Percentiles rank a stretch among this genome's conserved stretches.
These are phyloP conservation scores for Leptarthrus brevirostris DNA, from an alignment of 2,888 invertebrate genomes.

Conservation along the genomic window DNA sequence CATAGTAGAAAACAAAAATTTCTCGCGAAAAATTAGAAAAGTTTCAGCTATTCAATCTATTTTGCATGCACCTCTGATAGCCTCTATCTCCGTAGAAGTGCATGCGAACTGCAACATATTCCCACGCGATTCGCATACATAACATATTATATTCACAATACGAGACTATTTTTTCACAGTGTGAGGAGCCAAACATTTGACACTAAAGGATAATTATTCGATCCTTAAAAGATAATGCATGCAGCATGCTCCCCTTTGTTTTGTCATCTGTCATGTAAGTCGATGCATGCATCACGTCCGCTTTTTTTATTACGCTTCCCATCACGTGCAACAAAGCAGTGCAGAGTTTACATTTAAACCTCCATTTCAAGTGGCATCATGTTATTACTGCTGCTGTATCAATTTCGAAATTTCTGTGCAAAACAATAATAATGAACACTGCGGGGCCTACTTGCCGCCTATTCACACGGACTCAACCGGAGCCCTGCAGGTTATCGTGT, in stretches of 20 bases:
- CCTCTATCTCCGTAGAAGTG: no score
- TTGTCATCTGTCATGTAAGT: neutral
- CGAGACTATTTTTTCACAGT: no score
- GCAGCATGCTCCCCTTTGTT: neutral
- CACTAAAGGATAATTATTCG: no score
- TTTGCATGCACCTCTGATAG: no score
- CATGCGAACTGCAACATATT: no score
- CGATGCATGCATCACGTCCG: neutral
- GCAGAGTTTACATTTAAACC: neutral
- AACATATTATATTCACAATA: no score
- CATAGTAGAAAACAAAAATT: constrained; percentile 7
- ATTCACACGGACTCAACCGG: neutral
- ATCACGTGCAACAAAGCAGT: no score
- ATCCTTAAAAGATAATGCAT: neutral
- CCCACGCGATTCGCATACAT: no score
- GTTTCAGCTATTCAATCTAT: neutral
- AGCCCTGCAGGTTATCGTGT: constrained; percentile 20
- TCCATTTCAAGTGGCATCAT: neutral
- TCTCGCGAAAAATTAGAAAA: constrained; percentile 20
- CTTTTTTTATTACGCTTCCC: no score
- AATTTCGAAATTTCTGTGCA: constrained; percentile 6
- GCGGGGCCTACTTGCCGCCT: neutral
- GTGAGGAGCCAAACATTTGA: no score
- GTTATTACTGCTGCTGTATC: constrained; percentile 14
- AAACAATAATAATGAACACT: constrained; percentile 25